Conservation (phyloP, 2,888 invertebrate genomes). For the Physocephala rufipes region DNA sequence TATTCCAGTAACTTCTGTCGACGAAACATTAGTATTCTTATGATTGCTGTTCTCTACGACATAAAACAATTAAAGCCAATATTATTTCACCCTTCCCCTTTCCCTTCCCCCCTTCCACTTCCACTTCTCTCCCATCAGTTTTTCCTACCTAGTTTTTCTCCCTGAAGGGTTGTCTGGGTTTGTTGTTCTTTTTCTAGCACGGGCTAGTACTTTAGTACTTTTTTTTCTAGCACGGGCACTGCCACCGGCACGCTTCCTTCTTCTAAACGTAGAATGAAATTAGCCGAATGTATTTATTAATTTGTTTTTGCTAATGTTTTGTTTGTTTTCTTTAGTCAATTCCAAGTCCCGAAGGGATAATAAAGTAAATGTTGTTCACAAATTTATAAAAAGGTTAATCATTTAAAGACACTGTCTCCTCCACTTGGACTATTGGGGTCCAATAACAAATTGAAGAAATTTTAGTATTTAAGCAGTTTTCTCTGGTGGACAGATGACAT, state of each 20-base stretch:
- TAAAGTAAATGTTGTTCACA: conserved; percentile 31
- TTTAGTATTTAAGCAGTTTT: too few species aligned
- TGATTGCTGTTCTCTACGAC: conserved; percentile 10
- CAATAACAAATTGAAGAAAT: too few species aligned
- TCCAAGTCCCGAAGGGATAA: conserved; percentile 19
- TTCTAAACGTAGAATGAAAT: conserved; percentile 12
- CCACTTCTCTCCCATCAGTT: not conserved
- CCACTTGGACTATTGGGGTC: too few species aligned
- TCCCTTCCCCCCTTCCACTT: too few species aligned
- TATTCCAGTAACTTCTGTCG: conserved; percentile 3
- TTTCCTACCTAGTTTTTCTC: not conserved
- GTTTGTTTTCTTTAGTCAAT: not conserved
- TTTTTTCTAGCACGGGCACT: too few species aligned
- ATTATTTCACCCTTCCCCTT: not conserved
- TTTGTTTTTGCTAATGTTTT: not conserved
- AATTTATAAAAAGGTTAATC: not conserved
- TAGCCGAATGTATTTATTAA: conserved; percentile 18
- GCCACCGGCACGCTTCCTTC: not conserved
- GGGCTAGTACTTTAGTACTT: too few species aligned
- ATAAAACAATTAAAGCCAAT: conserved; percentile 28
- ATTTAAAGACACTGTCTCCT: conserved; percentile 3
- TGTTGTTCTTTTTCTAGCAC: too few species aligned
- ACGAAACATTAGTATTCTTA: not conserved
- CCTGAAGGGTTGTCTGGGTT: conserved; percentile 8
- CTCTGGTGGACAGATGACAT: too few species aligned